Evolutionary conservation across 30 jellyfish, hydroid and myxozoan genomes (phyloP).

Genomic region (Nemopilema nomurai): DNA sequence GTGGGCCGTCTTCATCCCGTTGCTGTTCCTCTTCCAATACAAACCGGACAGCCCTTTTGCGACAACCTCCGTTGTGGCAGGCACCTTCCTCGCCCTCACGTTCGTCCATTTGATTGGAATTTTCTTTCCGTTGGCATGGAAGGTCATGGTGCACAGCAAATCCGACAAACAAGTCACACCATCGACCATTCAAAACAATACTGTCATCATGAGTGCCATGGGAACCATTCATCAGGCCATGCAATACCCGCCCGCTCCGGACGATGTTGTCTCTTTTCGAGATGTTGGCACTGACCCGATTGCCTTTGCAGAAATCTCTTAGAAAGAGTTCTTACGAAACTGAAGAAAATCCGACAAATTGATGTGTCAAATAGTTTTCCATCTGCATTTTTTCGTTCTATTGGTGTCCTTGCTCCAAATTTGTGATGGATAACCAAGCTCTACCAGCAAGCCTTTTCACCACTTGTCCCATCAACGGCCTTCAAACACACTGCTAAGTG

Average conservation of each 20-base stretch:
- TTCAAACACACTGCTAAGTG: no score
- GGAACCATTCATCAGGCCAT: not conserved
- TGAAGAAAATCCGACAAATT: no score
- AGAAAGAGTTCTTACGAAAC: no score
- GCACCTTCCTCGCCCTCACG: not conserved
- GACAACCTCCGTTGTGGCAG: conserved; percentile 19
- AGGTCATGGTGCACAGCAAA: conserved; percentile 1
- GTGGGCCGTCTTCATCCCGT: conserved; percentile 20
- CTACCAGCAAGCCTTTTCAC: no score
- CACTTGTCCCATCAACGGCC: no score
- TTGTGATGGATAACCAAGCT: no score
- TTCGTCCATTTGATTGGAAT: conserved; percentile 27
- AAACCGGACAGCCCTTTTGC: not conserved
- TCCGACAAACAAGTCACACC: not conserved
- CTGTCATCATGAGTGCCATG: not conserved
- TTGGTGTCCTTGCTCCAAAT: no score
- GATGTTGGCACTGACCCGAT: conserved; percentile 32
- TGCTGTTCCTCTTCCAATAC: conserved; percentile 12
- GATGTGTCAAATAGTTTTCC: no score
- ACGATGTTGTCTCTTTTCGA: not conserved
- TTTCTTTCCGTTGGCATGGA: conserved; percentile 21
- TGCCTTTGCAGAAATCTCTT: not conserved
- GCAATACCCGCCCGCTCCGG: not conserved
- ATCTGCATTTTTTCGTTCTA: no score
- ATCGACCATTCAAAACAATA: not conserved